These are phyloP conservation scores for Colletes collaris DNA, from an alignment of 2,888 invertebrate genomes.

Conservation along the genomic window DNA sequence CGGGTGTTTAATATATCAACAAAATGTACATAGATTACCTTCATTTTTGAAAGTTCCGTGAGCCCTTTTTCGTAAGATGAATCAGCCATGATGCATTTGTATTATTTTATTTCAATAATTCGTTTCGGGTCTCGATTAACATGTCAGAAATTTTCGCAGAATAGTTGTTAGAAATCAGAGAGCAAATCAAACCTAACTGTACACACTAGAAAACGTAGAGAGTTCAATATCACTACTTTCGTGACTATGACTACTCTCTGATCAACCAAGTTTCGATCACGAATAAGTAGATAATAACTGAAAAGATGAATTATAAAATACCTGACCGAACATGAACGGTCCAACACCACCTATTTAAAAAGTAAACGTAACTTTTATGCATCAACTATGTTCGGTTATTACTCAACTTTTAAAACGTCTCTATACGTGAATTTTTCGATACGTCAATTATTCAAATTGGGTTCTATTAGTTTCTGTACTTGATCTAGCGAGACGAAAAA, in stretches of 20 bases:
- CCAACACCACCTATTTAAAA: too few relatives aligned
- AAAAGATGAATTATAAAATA: not conserved
- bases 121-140: conserved; percentile 82
- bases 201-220: conserved; percentile 11
- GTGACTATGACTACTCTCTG: not conserved
- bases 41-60: conserved; percentile 81
- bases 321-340: too few relatives aligned
- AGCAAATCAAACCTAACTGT: conserved; percentile 29
- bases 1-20: not conserved
- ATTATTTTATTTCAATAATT: conserved; percentile 84
- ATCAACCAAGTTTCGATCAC: conserved; percentile 26
- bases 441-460: too few relatives aligned
- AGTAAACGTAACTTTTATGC: too few relatives aligned
- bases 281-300: not conserved
- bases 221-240: conserved; percentile 36
- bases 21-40: conserved; percentile 67
- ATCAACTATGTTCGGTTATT: too few relatives aligned
- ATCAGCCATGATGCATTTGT: conserved; percentile 76
- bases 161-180: not conserved
- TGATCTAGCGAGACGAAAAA: too few relatives aligned
- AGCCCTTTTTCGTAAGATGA: conserved; percentile 81
- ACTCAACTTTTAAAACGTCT: too few relatives aligned
- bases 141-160: conserved; percentile 39
- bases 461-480: too few relatives aligned
- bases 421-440: too few relatives aligned